Conservation (phyloP, 2,888 invertebrate species). For the Anoncus sp. region DNA sequence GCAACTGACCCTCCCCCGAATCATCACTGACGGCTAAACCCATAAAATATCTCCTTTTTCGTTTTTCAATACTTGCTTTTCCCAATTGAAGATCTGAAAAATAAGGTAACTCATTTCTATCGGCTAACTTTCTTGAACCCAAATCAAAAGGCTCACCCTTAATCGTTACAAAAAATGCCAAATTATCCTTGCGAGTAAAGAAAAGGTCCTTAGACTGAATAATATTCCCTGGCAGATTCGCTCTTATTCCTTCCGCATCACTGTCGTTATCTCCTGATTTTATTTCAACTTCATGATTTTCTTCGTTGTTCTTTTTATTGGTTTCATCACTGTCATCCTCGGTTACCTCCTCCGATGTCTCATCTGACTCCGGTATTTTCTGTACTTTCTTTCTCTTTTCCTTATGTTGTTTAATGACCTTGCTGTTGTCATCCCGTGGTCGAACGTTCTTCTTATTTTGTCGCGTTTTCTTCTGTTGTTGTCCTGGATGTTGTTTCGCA, state of each 20-base stretch:
- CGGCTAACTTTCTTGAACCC: slow-evolving; percentile 22
- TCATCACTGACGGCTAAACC: slow-evolving; percentile 17
- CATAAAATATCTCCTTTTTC: slow-evolving; percentile 35
- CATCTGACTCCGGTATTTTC: too few relatives aligned
- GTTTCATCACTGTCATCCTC: too few relatives aligned
- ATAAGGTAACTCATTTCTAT: slow-evolving; percentile 22
- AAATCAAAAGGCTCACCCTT: slow-evolving; percentile 32
- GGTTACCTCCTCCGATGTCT: too few relatives aligned
- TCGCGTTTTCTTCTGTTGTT: too few relatives aligned
- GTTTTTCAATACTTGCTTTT: slow-evolving; percentile 7
- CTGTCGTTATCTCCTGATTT: not conserved
- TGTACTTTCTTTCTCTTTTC: too few relatives aligned
- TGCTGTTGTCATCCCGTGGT: too few relatives aligned
- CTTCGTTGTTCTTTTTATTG: slow-evolving; percentile 11
- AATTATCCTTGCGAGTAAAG: not conserved
- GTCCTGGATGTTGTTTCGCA: too few relatives aligned
- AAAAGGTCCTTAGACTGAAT: slow-evolving; percentile 11
- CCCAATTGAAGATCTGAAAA: slow-evolving; percentile 16
- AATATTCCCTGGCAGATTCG: slow-evolving; percentile 14
- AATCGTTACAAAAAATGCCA: slow-evolving; percentile 8
- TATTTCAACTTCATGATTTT: not conserved
- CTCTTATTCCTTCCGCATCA: too few relatives aligned
- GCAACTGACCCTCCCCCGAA: slow-evolving; percentile 19
- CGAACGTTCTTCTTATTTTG: too few relatives aligned
- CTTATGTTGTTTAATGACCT: too few relatives aligned